phyloP scores from a whole-genome alignment of 2,797 vertebrate genomes.

The Pipistrellus pygmaeus region DNA sequence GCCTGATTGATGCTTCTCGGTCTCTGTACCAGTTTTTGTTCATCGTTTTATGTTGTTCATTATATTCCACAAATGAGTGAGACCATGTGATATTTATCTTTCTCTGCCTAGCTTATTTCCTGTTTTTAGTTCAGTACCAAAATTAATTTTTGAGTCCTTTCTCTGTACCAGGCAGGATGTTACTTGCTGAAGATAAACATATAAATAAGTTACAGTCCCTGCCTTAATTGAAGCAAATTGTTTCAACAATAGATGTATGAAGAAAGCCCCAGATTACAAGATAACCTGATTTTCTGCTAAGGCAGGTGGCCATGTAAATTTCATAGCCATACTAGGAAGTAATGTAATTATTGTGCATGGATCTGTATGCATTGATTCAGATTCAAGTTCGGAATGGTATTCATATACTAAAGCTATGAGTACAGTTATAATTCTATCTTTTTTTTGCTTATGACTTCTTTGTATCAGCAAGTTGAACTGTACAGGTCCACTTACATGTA shows the following conservation, averaged over 20 bases:
- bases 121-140: neutral
- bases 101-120: no score
- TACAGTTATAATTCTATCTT: neutral
- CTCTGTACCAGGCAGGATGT: neutral
- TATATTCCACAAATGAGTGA: no score
- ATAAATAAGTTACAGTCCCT: neutral
- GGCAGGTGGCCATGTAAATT: neutral
- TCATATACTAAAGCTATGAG: neutral
- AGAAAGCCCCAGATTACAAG: neutral
- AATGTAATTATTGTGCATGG: neutral
- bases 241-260: neutral
- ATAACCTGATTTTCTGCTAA: neutral
- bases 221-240: slow-evolving; percentile 26
- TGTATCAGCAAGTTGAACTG: neutral
- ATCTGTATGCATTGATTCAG: neutral
- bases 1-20: no score
- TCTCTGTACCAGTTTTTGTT: no score
- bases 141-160: neutral
- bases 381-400: neutral
- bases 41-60: no score
- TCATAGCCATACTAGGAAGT: neutral
- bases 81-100: no score
- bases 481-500: neutral
- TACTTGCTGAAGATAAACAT: neutral
- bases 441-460: neutral